A percentile compares a stretch with the other conserved stretches of the same genome.
Evolutionary conservation across 2,888 invertebrate genomes (phyloP).

Genomic region (Cataglyphis albicans): DNA sequence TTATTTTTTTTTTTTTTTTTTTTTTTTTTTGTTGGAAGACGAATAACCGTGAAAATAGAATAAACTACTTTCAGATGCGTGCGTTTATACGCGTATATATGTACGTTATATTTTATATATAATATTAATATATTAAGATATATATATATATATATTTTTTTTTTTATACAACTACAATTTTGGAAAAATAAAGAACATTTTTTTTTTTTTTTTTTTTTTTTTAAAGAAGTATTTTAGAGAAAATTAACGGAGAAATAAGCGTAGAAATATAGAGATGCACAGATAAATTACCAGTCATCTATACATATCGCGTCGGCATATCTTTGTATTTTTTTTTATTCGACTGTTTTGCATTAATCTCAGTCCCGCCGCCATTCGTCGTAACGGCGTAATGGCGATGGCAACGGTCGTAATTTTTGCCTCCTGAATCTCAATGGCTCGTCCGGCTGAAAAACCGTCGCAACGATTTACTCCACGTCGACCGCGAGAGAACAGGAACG

Average conservation of each 20-base stretch:
- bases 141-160: neutral
- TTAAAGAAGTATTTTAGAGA: neutral
- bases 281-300: no score
- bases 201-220: neutral
- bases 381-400: neutral
- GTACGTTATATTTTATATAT: neutral
- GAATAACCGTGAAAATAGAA: conserved; percentile 20
- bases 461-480: conserved; percentile 49
- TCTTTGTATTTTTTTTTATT: neutral
- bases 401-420: conserved; percentile 30
- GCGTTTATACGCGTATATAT: neutral
- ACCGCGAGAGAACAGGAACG: conserved; percentile 37
- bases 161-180: neutral
- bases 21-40: neutral
- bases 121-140: no score
- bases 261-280: no score
- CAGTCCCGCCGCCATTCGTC: neutral
- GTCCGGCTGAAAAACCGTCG: conserved; percentile 47
- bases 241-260: neutral
- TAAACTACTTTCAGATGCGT: neutral
- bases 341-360: conserved; percentile 40
- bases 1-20: no score
- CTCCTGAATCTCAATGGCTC: conserved; percentile 48
- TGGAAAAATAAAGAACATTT: neutral
- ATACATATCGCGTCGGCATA: neutral